Evolutionary conservation across 2,797 vertebrate genomes (phyloP), one percentile per base, ranked within the genome.

Genomic region (Enoplosus armatus): DNA sequence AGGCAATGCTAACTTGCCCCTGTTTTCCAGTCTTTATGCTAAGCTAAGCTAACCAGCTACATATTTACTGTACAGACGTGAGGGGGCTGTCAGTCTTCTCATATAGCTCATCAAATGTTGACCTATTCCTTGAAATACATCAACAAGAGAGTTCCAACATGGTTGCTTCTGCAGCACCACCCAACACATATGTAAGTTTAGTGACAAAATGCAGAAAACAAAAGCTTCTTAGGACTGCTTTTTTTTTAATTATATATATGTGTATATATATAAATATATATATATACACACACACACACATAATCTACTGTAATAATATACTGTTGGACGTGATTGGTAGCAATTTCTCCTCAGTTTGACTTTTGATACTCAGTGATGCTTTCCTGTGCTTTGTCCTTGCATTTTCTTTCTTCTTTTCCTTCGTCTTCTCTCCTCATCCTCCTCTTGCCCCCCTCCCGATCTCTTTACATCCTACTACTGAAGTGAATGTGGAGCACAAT

Each of bases 401-500:
- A 58, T 47, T 74, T 61, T 51, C 45, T 69, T 50, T 31, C 20
- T 73, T 59, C 1, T 14, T 53, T 41, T 51, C 24, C 47, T 10
- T 35, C 55, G n/a, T 22, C 41, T 37, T 64, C 35, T n/a, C 54
- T 63, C 50, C 22, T 51, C 33, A 16, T 58, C 48, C 35, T 39
- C 59, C 14, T 58, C 24, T 31, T 33, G 5, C 72, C 29, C 60
- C 61, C 51, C 60, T 54, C 50, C 61, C 65, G 31, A 54, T 74
- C 72, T 65, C 72, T 84, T 77, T 75, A 83, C 76, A 47, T 85
- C 84, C 79, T 59, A 69, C 69, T 83, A 73, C 76, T 79, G 64
- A 83, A 85, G 73, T 82, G 47, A 89, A 84, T 86, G 68, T n/a
- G 50, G 91, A 77, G 77, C 75, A 82, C 72, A 74, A 50, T 87